Base-by-base conservation (phyloP, 2,113 vertebrate genomes). In the Ciconia boyciana region DNA sequence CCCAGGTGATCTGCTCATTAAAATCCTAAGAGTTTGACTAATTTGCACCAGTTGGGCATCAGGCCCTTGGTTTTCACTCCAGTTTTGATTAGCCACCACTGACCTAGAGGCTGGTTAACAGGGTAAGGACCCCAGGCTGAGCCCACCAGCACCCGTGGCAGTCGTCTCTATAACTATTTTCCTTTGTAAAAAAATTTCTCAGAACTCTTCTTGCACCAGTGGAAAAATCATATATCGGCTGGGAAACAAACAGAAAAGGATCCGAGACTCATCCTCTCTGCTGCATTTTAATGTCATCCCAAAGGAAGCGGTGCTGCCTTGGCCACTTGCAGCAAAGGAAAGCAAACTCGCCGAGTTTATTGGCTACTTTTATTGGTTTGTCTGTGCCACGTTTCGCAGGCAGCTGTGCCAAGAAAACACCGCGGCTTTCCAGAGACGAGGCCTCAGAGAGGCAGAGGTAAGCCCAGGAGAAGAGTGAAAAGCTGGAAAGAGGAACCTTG, bases 71-170 rank as follows among this genome's bases (percentile, higher is more conserved):
- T 39, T 76, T 91, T 68, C 17, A 13, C 34, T 72, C 57, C 46
- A 16, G 8, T 29, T 85, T 89, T 62, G 19, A 41, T 75, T 25
- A 32, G 4, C 18, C 26, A 48, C 7, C 29, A 9, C 29, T 68
- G 60, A 49, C 51, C 51, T 32, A 52, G 20, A 55, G 18, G 44
- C 66, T 89, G 41, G 21, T 64, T 69, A 41, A 26, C 49, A 65
- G 34, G 66, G 24, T 5, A 8, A 65, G 25, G 41, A 61, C 13
- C 15, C 26, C 44, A 48, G 41, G 60, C 64, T 10, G 16, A 58
- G 52, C 39, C 11, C 8, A 1, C 5, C 0, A 3, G 8, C 41
- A 55, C 29, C 24, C 1, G 0, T n/a, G n/a, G 58, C 14, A 0
- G 0, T n/a, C 62, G 43, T 75, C 72, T 20, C 74, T 64, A 1